These are phyloP conservation scores for Parazoanthus swiftii DNA, from an alignment of 92 coral and sea anemone genomes.

Conservation along the genomic window DNA sequence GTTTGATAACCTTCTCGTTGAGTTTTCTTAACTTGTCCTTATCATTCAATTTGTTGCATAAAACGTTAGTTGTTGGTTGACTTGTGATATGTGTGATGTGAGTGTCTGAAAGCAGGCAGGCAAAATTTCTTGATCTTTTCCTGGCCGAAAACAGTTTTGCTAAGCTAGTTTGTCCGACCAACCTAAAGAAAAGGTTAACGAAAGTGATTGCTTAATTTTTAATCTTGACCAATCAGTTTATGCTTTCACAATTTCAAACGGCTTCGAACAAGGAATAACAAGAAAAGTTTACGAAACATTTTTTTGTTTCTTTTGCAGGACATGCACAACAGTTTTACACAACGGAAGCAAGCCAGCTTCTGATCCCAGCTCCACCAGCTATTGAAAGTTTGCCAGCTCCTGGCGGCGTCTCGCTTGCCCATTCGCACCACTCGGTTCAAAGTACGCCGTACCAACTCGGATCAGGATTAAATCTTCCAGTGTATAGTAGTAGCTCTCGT, in stretches of 20 bases:
- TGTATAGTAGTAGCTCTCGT: conserved; percentile 53
- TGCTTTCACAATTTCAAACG: background rate
- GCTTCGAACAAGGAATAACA: background rate
- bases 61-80: background rate
- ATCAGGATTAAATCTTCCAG: conserved; percentile 58
- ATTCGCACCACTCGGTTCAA: conserved; percentile 67
- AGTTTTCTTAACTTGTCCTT: background rate
- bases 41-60: background rate
- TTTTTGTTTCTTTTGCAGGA: conserved; percentile 38
- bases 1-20: background rate
- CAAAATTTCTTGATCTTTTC: background rate
- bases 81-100: background rate
- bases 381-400: conserved; percentile 71
- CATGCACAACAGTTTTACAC: conserved; percentile 72
- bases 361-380: conserved; percentile 71
- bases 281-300: background rate
- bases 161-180: background rate
- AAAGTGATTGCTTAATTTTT: background rate
- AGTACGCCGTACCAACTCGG: conserved; percentile 57
- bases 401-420: conserved; percentile 49
- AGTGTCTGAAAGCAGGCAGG: background rate
- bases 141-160: background rate
- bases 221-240: background rate
- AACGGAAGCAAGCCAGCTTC: conserved; percentile 65
- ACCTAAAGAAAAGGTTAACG: background rate